Base-by-base conservation (phyloP, 2,797 vertebrate species). In the Enteromius thamalakanensis region DNA sequence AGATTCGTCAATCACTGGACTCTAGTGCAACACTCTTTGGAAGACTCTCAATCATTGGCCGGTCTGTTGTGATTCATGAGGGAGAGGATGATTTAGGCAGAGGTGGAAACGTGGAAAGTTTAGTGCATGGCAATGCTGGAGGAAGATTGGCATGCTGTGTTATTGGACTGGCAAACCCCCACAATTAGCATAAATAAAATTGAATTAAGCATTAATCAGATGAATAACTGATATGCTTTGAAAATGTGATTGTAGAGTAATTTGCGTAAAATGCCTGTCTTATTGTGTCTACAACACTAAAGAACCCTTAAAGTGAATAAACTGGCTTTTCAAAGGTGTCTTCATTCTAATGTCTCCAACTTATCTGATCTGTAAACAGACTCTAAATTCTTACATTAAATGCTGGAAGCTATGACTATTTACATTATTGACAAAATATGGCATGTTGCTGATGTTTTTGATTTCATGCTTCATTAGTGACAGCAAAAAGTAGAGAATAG, bases 61-160 rank as follows among this genome's bases (percentile, higher is more conserved):
- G 97, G 85, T 93, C 96, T 0, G 87, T 98, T 84, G 97, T 99
- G 89, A 84, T 99, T 76, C 98, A 99, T 0, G 96, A 94, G 29
- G 92, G 92, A 84, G 85, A 90, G 26, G 98, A 99, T 0, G 98
- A 99, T 88, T 85, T 99, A 74, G 98, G 98, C 6, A 93, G n/a
- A 1, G 97, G 98, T 17, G 94, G 94, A 76, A 93, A 97, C 2
- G 87, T 87, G 0, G 97, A 93, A 78, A 99, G 98, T 87, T 64
- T 96, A 87, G 92, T 96, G 87, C 92, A 97, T 0, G 98, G 98
- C 64, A 99, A 99, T 0, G 95, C 97, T 1, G 98, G 98, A 11
- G 93, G 79, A 26, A 95, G 97, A 51, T 91, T 99, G 0, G 95
- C 95, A 83, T 99, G 98, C 92, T 99, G 98, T 34, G 90, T 97